These are phyloP conservation scores for Endotricha flammealis DNA, from an alignment of 2,888 invertebrate genomes.

Conservation along the genomic window DNA sequence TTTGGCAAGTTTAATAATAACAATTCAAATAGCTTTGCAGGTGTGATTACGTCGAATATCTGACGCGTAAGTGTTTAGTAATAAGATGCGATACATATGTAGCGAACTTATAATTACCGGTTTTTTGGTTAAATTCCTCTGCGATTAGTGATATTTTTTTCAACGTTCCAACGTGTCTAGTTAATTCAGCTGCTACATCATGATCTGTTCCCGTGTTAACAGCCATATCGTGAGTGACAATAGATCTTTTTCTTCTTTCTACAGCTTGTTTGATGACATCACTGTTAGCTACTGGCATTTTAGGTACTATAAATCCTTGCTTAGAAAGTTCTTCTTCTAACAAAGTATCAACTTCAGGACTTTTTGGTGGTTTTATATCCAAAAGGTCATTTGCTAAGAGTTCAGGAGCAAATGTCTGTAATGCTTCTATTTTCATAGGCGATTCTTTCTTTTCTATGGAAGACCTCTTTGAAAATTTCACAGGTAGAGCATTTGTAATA, in stretches of 20 bases:
- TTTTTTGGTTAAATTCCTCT: constrained; percentile 71
- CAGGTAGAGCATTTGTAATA: constrained; percentile 56
- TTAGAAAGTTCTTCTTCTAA: constrained; percentile 22
- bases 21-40: too few relatives aligned
- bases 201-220: constrained; percentile 52
- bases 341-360: too few relatives aligned
- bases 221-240: constrained; percentile 40
- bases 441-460: constrained; percentile 38
- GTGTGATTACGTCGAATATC: too few relatives aligned
- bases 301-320: constrained; percentile 48
- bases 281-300: constrained; percentile 60
- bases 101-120: too few relatives aligned
- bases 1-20: too few relatives aligned
- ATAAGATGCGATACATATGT: background rate
- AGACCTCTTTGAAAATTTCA: constrained; percentile 43
- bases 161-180: constrained; percentile 56
- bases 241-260: constrained; percentile 28
- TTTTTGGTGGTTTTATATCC: constrained; percentile 23
- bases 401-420: constrained; percentile 54
- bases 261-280: constrained; percentile 47
- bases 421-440: constrained; percentile 47
- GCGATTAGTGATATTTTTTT: constrained; percentile 66
- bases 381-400: constrained; percentile 44
- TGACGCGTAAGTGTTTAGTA: background rate
- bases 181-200: constrained; percentile 58